These are phyloP conservation scores for Julus scanicus DNA, from an alignment of 2,888 invertebrate genomes.

Conservation along the genomic window DNA sequence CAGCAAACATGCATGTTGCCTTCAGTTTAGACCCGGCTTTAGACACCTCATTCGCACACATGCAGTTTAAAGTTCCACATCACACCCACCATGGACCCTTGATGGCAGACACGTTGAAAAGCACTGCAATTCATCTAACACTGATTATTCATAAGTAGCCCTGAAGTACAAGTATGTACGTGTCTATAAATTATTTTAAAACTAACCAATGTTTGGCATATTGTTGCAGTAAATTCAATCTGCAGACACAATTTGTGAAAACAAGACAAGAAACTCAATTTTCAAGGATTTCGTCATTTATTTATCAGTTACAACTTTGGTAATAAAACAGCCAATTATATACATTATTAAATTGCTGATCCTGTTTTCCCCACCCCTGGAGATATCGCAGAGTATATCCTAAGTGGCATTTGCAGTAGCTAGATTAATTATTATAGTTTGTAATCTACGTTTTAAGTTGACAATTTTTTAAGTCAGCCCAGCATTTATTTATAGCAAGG, in stretches of 20 bases:
- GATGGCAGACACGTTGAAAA: no score
- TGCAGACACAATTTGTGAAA: neutral
- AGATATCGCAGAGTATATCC: neutral
- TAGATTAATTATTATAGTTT: neutral
- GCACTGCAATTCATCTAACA: no score
- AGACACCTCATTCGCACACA: no score
- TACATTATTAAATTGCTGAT: slow-evolving; percentile 23
- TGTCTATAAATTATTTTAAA: no score
- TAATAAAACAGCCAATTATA: slow-evolving; percentile 16
- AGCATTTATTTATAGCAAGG: neutral
- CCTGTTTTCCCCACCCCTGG: neutral
- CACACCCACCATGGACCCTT: no score
- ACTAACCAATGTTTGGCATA: no score
- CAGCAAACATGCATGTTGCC: no score
- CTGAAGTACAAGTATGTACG: no score
- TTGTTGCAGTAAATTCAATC: no score
- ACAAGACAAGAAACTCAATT: neutral
- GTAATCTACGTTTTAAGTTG: neutral
- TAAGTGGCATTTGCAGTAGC: neutral
- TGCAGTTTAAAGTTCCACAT: no score
- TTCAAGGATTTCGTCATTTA: neutral
- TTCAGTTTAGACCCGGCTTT: no score
- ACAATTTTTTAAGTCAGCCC: neutral
- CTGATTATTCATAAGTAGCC: no score
- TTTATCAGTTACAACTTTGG: slow-evolving; percentile 16